Percentiles rank a stretch among this genome's conserved stretches.
phyloP scores from a whole-genome alignment of 1,140 invertebrate species.

The Drosophila simulans region DNA sequence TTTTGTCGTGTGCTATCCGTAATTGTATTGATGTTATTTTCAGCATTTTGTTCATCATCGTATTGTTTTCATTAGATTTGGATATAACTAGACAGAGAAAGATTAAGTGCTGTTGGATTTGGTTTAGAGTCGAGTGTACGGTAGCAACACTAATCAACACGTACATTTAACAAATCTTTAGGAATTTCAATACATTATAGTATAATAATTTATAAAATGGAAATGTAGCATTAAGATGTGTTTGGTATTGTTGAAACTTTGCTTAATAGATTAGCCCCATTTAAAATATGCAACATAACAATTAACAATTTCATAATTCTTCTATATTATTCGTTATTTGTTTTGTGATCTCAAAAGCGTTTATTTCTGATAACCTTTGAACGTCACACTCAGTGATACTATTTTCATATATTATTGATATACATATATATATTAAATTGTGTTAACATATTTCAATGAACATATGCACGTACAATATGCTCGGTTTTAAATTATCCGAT shows the following conservation, averaged over 20 bases:
- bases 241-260: conserved; percentile 26
- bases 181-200: conserved; percentile 69
- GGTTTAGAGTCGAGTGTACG: conserved; percentile 41
- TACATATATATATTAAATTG: conserved; percentile 17
- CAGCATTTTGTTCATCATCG: conserved; percentile 36
- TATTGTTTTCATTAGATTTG: conserved; percentile 18
- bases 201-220: conserved; percentile 64
- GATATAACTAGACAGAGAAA: conserved; percentile 52
- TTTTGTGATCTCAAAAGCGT: conserved; percentile 28
- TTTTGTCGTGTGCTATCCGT: conserved; percentile 22
- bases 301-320: conserved; percentile 58
- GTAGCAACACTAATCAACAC: conserved; percentile 69
- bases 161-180: conserved; percentile 68
- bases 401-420: conserved; percentile 5
- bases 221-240: conserved; percentile 39
- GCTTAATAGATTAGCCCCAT: conserved; percentile 33
- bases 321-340: conserved; percentile 28
- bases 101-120: conserved; percentile 47
- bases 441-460: conserved; percentile 37
- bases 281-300: conserved; percentile 76
- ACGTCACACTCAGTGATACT: conserved; percentile 27
- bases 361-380: conserved; percentile 43
- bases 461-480: conserved; percentile 33
- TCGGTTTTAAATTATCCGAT: conserved; percentile 49
- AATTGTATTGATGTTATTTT: conserved; percentile 40